Conservation (phyloP, 2,113 vertebrate genomes). For the Sander vitreus region DNA sequence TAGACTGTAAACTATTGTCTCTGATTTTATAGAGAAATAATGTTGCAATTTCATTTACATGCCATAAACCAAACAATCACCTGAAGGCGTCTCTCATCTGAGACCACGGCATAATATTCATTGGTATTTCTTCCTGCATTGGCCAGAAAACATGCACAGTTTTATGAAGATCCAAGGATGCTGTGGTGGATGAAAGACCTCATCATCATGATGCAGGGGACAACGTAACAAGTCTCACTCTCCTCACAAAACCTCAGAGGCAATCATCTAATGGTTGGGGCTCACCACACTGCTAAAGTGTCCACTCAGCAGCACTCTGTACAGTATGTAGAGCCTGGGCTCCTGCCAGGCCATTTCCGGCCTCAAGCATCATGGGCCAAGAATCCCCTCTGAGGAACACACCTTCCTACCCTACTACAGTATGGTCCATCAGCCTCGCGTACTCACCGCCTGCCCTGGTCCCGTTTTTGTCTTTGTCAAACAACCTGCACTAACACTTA, state of each 20-base stretch:
- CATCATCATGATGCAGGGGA: slow-evolving; percentile 18
- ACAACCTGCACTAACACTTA: slow-evolving; percentile 34
- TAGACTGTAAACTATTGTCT: not conserved
- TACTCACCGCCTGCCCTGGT: not conserved
- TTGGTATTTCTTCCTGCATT: not conserved
- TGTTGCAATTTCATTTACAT: slow-evolving; percentile 15
- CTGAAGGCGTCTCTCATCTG: slow-evolving; percentile 10
- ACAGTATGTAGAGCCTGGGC: slow-evolving; percentile 49
- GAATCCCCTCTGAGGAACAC: slow-evolving; percentile 53
- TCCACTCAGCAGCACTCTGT: slow-evolving; percentile 74
- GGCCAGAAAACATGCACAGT: not conserved
- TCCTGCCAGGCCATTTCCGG: slow-evolving; percentile 68
- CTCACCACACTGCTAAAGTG: slow-evolving; percentile 57
- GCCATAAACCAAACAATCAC: slow-evolving; percentile 17
- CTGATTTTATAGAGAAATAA: slow-evolving; percentile 28
- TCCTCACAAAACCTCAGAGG: slow-evolving; percentile 58
- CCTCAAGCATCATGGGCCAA: slow-evolving; percentile 59
- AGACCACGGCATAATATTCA: not conserved
- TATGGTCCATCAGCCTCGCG: slow-evolving; percentile 20
- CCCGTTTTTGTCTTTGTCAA: slow-evolving; percentile 55
- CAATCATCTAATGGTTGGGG: slow-evolving; percentile 78
- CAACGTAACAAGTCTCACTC: slow-evolving; percentile 55
- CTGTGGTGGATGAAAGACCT: slow-evolving; percentile 41
- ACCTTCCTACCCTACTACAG: slow-evolving; percentile 27
- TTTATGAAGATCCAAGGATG: slow-evolving; percentile 25